Conservation (phyloP, 2,113 vertebrate species). For the Emydura subglobosa region DNA sequence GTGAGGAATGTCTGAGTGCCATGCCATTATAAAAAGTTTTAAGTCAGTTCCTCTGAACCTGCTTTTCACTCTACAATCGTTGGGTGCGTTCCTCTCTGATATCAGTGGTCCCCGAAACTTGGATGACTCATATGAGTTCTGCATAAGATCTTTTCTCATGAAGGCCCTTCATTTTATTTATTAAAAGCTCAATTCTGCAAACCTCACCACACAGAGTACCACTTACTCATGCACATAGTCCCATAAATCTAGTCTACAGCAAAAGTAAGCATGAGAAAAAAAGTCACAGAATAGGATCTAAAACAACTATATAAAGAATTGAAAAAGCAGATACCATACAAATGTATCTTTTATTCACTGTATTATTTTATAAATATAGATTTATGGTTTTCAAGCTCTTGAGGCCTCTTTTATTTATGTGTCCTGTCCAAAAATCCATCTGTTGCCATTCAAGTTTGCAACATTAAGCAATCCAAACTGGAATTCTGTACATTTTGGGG, state of each 20-base stretch:
- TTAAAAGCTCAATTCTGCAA: conserved; percentile 3
- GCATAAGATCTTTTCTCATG: not conserved
- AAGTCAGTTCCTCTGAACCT: conserved; percentile 20
- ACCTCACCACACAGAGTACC: not conserved
- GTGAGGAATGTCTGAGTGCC: conserved; percentile 54
- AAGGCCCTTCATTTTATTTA: conserved; percentile 11
- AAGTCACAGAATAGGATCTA: not conserved
- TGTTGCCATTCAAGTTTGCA: not conserved
- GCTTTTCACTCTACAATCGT: not conserved
- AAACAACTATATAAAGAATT: not conserved
- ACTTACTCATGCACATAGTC: not conserved
- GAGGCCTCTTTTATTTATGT: not conserved
- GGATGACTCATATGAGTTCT: conserved; percentile 1
- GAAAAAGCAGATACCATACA: not conserved
- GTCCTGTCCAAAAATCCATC: not conserved
- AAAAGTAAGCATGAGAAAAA: not conserved
- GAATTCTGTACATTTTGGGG: not conserved
- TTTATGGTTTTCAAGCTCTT: not conserved
- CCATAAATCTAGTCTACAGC: not conserved
- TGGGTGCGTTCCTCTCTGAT: conserved; percentile 42
- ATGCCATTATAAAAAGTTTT: conserved; percentile 21
- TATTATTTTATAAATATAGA: not conserved
- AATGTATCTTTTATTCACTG: fast-evolving
- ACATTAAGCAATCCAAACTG: not conserved
- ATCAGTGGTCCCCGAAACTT: conserved; percentile 34